These are phyloP conservation scores for Lethenteron camtschaticum DNA, from an alignment of 2,113 vertebrate genomes.

Conservation along the genomic window DNA sequence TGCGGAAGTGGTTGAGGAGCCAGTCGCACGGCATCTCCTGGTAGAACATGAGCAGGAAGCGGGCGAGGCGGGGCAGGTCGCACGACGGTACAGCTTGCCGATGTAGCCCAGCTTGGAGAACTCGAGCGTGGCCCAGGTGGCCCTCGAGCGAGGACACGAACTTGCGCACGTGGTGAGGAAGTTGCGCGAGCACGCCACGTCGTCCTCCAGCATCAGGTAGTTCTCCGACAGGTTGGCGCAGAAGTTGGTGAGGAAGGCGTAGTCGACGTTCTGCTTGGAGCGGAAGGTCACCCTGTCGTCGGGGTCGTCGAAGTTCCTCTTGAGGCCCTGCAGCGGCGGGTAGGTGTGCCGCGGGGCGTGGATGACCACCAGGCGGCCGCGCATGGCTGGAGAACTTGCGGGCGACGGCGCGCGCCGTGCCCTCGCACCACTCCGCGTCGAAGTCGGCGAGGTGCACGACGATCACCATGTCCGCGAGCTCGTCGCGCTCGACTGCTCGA, in stretches of 20 bases:
- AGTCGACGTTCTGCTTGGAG: slow-evolving; percentile 93
- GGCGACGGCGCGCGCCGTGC: slow-evolving; percentile 13
- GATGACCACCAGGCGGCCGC: slow-evolving; percentile 33
- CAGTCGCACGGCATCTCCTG: slow-evolving; percentile 99
- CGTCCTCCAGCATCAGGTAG: slow-evolving; percentile 93
- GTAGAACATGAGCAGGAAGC: slow-evolving; percentile 98
- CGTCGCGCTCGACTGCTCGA: slow-evolving; percentile 29
- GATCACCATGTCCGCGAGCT: slow-evolving; percentile 38
- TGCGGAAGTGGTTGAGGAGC: slow-evolving; percentile 78
- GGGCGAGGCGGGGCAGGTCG: slow-evolving; percentile 61
- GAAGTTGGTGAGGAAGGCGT: slow-evolving; percentile 60
- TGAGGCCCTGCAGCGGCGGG: slow-evolving; percentile 62
- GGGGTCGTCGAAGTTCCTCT: slow-evolving; percentile 94
- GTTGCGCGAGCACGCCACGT: slow-evolving; percentile 76
- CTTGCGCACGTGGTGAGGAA: slow-evolving; percentile 90
- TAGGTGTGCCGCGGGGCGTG: slow-evolving; percentile 64
- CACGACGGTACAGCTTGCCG: slow-evolving; percentile 71
- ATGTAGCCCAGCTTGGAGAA: slow-evolving; percentile 98
- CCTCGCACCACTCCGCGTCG: slow-evolving; percentile 22
- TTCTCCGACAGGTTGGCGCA: slow-evolving; percentile 90
- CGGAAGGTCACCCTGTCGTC: slow-evolving; percentile 74
- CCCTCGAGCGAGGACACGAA: slow-evolving; percentile 74
- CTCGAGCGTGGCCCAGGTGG: slow-evolving; percentile 89
- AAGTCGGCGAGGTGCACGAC: slow-evolving; percentile 42
- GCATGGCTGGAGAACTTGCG: slow-evolving; percentile 18